Percentiles rank a stretch among this genome's conserved stretches.
These are phyloP conservation scores for Trichopoda pennipes DNA, from an alignment of 2,888 invertebrate genomes.

Conservation along the genomic window DNA sequence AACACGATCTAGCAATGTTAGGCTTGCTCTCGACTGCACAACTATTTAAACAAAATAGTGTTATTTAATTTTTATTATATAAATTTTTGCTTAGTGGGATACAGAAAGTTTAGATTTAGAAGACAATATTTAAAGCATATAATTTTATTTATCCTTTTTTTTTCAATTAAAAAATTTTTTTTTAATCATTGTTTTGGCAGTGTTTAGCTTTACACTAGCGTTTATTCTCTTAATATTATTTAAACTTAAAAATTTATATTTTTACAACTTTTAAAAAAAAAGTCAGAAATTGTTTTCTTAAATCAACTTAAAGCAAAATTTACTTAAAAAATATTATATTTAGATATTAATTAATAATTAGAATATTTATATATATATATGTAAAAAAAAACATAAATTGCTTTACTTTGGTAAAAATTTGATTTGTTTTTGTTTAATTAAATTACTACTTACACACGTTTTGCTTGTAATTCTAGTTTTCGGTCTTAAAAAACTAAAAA, in stretches of 20 bases:
- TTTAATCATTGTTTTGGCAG: constrained; percentile 64
- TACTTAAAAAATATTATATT: constrained; percentile 35
- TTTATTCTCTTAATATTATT: constrained; percentile 56
- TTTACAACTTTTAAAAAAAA: constrained; percentile 29
- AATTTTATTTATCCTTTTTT: not conserved
- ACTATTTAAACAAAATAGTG: not conserved
- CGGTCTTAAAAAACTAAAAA: constrained; percentile 42
- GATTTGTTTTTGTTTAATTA: constrained; percentile 67
- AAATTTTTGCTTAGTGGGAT: not conserved
- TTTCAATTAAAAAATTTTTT: constrained; percentile 40
- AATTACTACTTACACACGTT: constrained; percentile 27
- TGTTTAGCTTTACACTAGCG: constrained; percentile 58
- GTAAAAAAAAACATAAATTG: constrained; percentile 70
- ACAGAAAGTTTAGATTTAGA: not conserved
- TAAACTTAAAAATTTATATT: constrained; percentile 6
- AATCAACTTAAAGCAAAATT: constrained; percentile 38
- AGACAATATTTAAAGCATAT: not conserved
- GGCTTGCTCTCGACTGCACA: not conserved
- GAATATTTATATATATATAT: constrained; percentile 17
- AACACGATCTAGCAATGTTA: no score
- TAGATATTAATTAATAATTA: constrained; percentile 50
- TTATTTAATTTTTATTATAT: not conserved
- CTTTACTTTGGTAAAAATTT: constrained; percentile 78
- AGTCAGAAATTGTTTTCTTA: constrained; percentile 28
- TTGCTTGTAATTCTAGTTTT: not conserved